Base-by-base conservation (phyloP, 2,113 vertebrate genomes). In the Prinia subflava region DNA sequence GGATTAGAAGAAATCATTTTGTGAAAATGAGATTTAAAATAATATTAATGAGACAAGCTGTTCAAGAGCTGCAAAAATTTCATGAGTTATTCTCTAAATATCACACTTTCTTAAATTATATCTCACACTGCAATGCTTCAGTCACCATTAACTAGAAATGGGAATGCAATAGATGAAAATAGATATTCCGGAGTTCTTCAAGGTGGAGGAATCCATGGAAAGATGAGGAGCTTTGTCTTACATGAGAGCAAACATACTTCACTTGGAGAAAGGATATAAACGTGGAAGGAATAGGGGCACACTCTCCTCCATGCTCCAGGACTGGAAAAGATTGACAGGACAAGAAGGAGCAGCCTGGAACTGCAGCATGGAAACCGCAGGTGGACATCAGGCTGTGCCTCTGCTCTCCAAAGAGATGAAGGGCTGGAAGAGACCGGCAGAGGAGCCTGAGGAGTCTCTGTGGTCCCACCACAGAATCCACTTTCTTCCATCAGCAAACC, bases 11-110 rank as follows among this genome's bases (percentile, higher is more conserved):
- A 92, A 96, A 97, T 65, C 1, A 80, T 85, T 94, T 93, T 87
- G 49, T 96, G 85, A 97, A 97, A 96, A 97, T 89, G 62, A 96
- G 90, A 92, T 92, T 93, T 89, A 73, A 93, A 85, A 79, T 49
- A 89, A 96, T 95, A 95, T 71, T 64, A 97, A 94, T 41, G 35
- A 89, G 69, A 83, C 71, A 77, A 70, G 81, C 35, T 80, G 94
- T 90, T 87, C 56, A 81, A 83, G 63, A 93, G 64, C 37, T 71
- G 82, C 55, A 86, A 94, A 95, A 87, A 77, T 74, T 56, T 92
- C 78, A 18, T 68, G 64, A 73, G 47, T 74, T 83, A 49, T 83
- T 95, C 86, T 65, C 88, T 94, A 89, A 91, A 83, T 76, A 91
- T 78, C 85, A 60, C n/a, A 63, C 68, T 93, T 79, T 31, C 64